A percentile compares a stretch with the other conserved stretches of the same genome.
phyloP scores from a whole-genome alignment of 1,140 invertebrate species.

The Sminthurinus signatus region DNA sequence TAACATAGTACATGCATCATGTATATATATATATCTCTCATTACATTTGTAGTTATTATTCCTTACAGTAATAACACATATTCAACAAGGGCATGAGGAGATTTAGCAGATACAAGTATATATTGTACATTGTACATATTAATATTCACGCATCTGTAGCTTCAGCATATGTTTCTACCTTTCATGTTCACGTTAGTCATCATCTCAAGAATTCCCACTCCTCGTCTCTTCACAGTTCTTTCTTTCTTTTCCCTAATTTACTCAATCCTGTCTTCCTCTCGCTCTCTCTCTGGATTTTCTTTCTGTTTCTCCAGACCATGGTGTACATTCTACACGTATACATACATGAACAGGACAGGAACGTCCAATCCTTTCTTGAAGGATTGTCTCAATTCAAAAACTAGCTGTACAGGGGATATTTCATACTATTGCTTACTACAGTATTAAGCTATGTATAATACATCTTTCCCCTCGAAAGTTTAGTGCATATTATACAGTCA shows the following conservation, averaged over 20 bases:
- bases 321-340: too few species aligned
- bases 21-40: too few species aligned
- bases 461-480: not conserved
- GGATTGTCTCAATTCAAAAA: slow-evolving; percentile 2
- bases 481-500: slow-evolving; percentile 1
- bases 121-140: too few species aligned
- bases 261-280: slow-evolving; percentile 19
- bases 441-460: not conserved
- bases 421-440: too few species aligned
- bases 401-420: too few species aligned
- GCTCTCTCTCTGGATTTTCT: too few species aligned
- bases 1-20: too few species aligned
- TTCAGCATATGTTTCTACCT: slow-evolving; percentile 27
- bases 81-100: too few species aligned
- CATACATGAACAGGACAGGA: not conserved
- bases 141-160: slow-evolving; percentile 2
- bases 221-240: slow-evolving; percentile 12
- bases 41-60: too few species aligned
- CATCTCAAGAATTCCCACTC: slow-evolving; percentile 15
- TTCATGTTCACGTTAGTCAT: slow-evolving; percentile 28
- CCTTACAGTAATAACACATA: too few species aligned
- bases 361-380: slow-evolving; percentile 9
- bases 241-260: slow-evolving; percentile 11
- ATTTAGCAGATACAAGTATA: too few species aligned
- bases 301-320: too few species aligned